phyloP scores from a whole-genome alignment of 2,888 invertebrate genomes.

The Pyralis farinalis region DNA sequence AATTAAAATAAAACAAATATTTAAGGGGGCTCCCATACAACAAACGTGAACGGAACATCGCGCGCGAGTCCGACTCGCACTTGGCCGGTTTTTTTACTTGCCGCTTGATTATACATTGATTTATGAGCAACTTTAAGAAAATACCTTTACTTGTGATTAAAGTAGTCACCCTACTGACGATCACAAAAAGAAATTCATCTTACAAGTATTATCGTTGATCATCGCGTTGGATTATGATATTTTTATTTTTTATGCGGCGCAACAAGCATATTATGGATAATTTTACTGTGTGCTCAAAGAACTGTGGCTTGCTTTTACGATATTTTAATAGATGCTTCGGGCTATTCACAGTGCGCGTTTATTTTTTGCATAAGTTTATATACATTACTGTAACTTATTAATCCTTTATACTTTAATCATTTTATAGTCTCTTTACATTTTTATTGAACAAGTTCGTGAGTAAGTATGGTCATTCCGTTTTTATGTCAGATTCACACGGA shows the following conservation, averaged over 20 bases:
- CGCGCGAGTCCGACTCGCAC: no score
- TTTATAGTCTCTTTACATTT: neutral
- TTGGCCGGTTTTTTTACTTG: no score
- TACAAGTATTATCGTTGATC: constrained; percentile 23
- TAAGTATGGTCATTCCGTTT: no score
- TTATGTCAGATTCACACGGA: no score
- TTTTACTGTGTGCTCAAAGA: constrained; percentile 23
- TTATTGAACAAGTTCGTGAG: no score
- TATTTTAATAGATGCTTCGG: constrained; percentile 25
- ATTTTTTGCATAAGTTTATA: constrained; percentile 5
- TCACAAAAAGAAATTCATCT: constrained; percentile 15
- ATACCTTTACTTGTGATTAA: neutral
- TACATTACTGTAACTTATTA: constrained; percentile 5
- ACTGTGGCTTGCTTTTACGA: constrained; percentile 22
- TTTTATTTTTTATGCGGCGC: constrained; percentile 44
- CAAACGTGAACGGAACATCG: no score
- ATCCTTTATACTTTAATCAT: neutral
- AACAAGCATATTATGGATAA: constrained; percentile 47
- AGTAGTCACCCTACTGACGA: constrained; percentile 12
- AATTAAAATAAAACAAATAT: no score
- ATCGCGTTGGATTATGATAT: constrained; percentile 37
- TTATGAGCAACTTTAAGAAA: no score
- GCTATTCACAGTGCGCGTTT: constrained; percentile 15
- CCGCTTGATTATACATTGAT: no score
- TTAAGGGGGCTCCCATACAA: no score